Evolutionary conservation across 2,797 vertebrate species (phyloP), one percentile per base, ranked within the genome.

Genomic region (Rhodeus uyekii): DNA sequence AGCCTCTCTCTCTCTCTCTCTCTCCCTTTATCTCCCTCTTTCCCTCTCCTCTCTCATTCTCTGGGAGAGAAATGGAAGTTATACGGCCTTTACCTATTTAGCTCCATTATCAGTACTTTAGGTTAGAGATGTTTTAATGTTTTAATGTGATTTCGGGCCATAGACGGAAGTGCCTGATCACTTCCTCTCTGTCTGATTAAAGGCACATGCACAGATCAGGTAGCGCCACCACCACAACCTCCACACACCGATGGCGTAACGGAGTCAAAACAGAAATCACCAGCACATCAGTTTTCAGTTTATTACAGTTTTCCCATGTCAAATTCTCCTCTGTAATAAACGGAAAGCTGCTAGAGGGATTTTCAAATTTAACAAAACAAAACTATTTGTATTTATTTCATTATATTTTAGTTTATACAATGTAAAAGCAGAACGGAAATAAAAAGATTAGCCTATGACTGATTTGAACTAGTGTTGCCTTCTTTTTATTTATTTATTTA

Each of bases 61-160:
- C 24, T 87, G 86, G 83, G 82, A 44, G 81, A 85, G 87, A 88
- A 85, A n/a, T 89, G 91, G 88, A 92, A 93, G 91, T 91, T 90
- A 88, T 90, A 88, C 80, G 84, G 89, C 90, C 71, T 88, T 92
- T 92, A 93, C 93, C 89, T 93, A 91, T 93, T 94, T 94, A 93
- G 90, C 90, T 92, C 92, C 89, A 93, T 93, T 94, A 93, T 93
- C 92, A 92, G 91, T 91, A 90, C 92, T 93, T 87, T 86, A 83
- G 73, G 73, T 50, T 92, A 87, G 92, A 93, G 88, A 93, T 90
- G 88, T 93, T 92, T 84, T 93, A 94, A 94, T 93, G 92, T 83
- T 85, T 83, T 92, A 91, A 94, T 94, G 93, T 92, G 48, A 91
- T 92, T 90, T 88, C 29, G 46, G 71, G 58, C 61, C n/a, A 61